Percentiles rank a stretch among this genome's conserved stretches.
Conservation (phyloP, 2,113 vertebrate genomes). For the Boleophthalmus pectinirostris region DNA sequence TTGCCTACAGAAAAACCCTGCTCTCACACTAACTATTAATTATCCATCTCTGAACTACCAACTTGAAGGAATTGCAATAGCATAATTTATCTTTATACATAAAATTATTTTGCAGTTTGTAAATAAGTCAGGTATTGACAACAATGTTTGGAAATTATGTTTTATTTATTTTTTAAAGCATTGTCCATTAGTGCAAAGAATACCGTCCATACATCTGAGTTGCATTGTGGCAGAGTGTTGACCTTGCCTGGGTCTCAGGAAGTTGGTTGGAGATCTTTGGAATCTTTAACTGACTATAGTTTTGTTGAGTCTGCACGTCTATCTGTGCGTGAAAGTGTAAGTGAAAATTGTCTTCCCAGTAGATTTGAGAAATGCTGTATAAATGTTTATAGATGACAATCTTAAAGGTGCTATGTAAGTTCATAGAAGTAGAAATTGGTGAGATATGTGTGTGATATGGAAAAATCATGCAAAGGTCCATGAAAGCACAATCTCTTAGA, state of each 20-base stretch:
- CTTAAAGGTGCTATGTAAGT: neutral
- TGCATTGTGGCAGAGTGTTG: no score
- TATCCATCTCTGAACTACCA: neutral
- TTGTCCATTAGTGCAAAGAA: no score
- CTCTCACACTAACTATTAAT: neutral
- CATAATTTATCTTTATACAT: no score
- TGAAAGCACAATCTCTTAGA: neutral
- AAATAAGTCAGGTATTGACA: no score
- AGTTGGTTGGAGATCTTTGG: no score
- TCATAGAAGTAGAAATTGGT: neutral
- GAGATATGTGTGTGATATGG: neutral
- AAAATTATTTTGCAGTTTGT: neutral
- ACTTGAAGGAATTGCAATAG: neutral
- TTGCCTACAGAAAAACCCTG: neutral
- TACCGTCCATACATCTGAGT: no score
- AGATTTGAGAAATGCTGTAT: neutral
- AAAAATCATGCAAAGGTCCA: neutral
- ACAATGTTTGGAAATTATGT: no score
- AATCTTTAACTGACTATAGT: neutral
- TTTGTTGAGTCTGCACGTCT: neutral
- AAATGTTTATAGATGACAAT: neutral
- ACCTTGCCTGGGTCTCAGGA: no score
- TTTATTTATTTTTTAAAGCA: no score
- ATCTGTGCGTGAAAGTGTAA: neutral
- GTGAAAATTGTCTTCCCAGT: neutral